Base-by-base conservation (phyloP, 1,140 invertebrate genomes). In the Brachionus plicatilis region DNA sequence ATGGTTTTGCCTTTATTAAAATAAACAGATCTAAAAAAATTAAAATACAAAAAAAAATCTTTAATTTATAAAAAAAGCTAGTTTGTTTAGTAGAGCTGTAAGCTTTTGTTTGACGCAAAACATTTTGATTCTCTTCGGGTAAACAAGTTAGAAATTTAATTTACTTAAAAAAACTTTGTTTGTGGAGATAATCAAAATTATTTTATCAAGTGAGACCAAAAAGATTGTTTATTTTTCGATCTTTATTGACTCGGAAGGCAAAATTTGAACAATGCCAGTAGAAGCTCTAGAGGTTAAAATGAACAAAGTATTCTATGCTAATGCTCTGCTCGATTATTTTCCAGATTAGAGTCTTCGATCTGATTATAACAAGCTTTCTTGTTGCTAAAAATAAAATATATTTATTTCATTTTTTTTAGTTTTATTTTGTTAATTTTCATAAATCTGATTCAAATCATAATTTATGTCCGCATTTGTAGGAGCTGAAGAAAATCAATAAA, bases 401-500 rank as follows among this genome's bases (percentile, higher is more conserved):
- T 24, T 17, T 20, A 20, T 60, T 20, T 24, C 3, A 50, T 24
- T 24, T 50, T 12, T 50, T 50, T 47, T 50, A 14, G 12, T 53
- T 60, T 20, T 20, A 24, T 20, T 20, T 17, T 20, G 53, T 60
- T 60, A 20, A 7, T 60, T 60, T 60, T 20, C 53, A 60, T 60
- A 60, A 60, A 60, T 60, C 53, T 60, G 53, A 14, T 29, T 68
- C 27, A 68, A 68, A 72, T 72, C 68, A 72, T 72, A 72, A 72
- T 72, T 72, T 72, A 72, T 72, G 68, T 72, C 37, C 37, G 68
- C 20, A 43, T 72, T 41, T 20, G 47, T 17, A 17, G 5, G 29
- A 14, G 9, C 24, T 68, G 9, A 14, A 72, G 41, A 72, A 72
- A 72, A 72, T 72, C 68, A 43, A 72, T 72, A 72, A 70, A 14